Conservation (phyloP, 2,797 vertebrate species). For the Leucoraja ocellata region DNA sequence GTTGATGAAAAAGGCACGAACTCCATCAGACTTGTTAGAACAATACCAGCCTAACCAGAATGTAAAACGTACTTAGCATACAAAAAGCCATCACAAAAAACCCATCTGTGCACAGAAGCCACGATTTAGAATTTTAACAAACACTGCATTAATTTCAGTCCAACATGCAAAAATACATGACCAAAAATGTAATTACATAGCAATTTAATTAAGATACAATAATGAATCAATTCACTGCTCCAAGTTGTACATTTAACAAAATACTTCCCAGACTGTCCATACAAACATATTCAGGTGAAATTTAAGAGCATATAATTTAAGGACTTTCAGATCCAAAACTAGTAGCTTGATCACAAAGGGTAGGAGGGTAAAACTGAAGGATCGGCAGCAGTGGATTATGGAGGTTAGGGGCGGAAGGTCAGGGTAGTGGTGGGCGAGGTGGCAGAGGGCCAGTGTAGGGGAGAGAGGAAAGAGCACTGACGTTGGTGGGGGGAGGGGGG, state of each 20-base stretch:
- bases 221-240: background rate
- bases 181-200: constrained; percentile 41
- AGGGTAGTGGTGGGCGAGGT: too few species aligned
- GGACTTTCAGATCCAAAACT: background rate
- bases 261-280: background rate
- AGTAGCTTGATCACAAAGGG: background rate
- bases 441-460: too few species aligned
- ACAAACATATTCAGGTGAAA: background rate
- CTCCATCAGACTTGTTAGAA: constrained; percentile 69
- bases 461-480: too few species aligned
- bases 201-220: constrained; percentile 17
- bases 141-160: constrained; percentile 49
- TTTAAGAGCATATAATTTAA: background rate
- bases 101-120: constrained; percentile 43
- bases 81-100: constrained; percentile 56
- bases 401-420: too few species aligned
- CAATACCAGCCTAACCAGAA: constrained; percentile 57
- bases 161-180: constrained; percentile 44
- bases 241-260: background rate
- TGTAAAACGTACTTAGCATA: constrained; percentile 50
- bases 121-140: constrained; percentile 48
- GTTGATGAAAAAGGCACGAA: constrained; percentile 94
- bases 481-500: too few species aligned
- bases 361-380: too few species aligned
- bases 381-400: too few species aligned